Base-by-base conservation (phyloP, 1,140 invertebrate species). In the Lethrus apterus region DNA sequence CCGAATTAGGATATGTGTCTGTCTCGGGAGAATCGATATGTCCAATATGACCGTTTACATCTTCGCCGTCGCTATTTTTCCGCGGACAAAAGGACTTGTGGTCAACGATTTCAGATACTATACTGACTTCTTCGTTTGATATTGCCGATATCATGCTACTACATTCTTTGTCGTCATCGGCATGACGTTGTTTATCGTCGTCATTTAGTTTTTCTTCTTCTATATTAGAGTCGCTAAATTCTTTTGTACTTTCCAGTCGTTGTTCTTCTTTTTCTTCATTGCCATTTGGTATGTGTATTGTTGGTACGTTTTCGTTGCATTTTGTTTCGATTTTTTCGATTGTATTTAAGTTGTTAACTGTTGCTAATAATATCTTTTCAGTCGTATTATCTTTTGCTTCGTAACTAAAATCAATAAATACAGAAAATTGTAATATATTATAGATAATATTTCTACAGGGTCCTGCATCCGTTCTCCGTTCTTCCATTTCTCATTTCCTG, bases 1-100 rank as follows among this genome's bases (percentile, higher is more conserved):
- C 82, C 5, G 77, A 80, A 53, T 75, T 76, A 18, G 73, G 66
- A 1, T 77, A 79, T 1, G 79, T 76, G 40, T 88, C 85, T 1
- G 84, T 86, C 69, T 89, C 85, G 0, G 86, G 83, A 0, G 84
- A 87, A 52, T 89, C 86, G 31, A 87, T 87, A 55, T 89, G 84
- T 8, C 77, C 76, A 10, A 88, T 84, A 31, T 75, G 70, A 24
- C 67, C 71, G n/a, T 69, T 68, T 42, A 73, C 60, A 48, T 78
- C 73, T 8, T 70, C 66, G 4, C 74, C 73, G 35, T 69, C 64
- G 33, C 59, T 62, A 24, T 63, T 59, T 51, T 66, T 66, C 17
- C 61, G 53, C 7, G 62, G 58, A 46, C 62, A 58, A 44, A 67
- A 71, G 1, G 72, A 69, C 57, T 73, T 74, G 14, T 62, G 59